phyloP scores from a whole-genome alignment of 2,113 vertebrate species.

The Psilopogon haemacephalus region DNA sequence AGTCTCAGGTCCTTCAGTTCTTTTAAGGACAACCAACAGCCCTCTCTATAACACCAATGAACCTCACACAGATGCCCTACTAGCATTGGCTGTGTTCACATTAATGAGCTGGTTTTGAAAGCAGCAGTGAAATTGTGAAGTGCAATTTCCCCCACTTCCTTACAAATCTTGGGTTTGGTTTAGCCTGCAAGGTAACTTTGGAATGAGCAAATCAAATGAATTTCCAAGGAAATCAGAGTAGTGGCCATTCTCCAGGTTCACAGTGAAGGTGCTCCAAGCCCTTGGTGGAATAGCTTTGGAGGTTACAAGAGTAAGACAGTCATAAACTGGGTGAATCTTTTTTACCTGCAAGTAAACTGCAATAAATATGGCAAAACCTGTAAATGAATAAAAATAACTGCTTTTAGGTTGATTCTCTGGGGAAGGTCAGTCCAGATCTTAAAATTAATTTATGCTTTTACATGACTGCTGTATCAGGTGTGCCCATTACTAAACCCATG shows the following conservation, averaged over 20 bases:
- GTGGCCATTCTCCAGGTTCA: neutral
- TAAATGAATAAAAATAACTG: neutral
- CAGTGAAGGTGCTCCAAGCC: neutral
- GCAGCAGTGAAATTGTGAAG: neutral
- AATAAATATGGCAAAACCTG: neutral
- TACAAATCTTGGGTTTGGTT: neutral
- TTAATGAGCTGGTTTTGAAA: neutral
- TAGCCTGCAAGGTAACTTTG: neutral
- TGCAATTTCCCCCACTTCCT: neutral
- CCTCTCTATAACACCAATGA: neutral
- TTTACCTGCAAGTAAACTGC: neutral
- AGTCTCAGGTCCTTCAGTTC: neutral
- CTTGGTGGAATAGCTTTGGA: neutral
- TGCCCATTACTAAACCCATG: neutral
- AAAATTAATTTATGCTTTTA: neutral
- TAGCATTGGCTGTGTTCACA: neutral
- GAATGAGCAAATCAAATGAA: neutral
- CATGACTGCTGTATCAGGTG: neutral
- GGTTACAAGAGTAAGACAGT: neutral
- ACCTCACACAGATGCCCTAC: fast-evolving
- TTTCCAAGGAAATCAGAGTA: neutral
- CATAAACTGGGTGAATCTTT: neutral
- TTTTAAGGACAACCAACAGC: neutral
- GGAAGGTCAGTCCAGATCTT: neutral
- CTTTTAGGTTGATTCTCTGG: neutral